These are phyloP conservation scores for Oryzias javanicus DNA, from an alignment of 2,113 vertebrate species.

Conservation along the genomic window DNA sequence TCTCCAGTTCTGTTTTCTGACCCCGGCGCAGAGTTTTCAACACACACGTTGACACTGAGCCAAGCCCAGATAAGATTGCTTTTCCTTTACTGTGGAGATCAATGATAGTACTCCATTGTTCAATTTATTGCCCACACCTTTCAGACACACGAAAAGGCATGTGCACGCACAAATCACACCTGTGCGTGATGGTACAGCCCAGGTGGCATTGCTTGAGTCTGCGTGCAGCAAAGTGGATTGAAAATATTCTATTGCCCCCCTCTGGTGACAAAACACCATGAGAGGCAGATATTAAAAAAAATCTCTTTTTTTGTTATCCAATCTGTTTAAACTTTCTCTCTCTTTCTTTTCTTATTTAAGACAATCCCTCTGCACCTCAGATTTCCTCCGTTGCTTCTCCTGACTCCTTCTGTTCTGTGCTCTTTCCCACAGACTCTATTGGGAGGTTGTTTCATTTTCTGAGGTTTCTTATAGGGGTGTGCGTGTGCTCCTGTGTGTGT, in stretches of 20 bases:
- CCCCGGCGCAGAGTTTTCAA: conserved; percentile 23
- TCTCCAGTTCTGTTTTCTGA: conserved; percentile 51
- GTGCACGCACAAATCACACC: conserved; percentile 34
- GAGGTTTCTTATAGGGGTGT: conserved; percentile 39
- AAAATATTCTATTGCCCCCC: conserved; percentile 46
- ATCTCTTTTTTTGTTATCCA: background rate
- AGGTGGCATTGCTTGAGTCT: conserved; percentile 14
- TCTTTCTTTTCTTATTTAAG: conserved; percentile 10
- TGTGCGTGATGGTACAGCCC: conserved; percentile 24
- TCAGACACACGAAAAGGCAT: conserved; percentile 29
- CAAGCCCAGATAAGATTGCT: conserved; percentile 65
- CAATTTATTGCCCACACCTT: conserved; percentile 65
- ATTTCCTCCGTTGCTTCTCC: conserved; percentile 9
- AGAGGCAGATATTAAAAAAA: conserved; percentile 3
- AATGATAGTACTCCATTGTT: conserved; percentile 69
- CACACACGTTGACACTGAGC: conserved; percentile 5
- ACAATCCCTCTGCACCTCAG: background rate
- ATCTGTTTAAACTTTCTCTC: background rate
- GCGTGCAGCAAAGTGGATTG: conserved; percentile 25
- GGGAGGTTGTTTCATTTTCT: conserved; percentile 42
- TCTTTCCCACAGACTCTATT: conserved; percentile 37
- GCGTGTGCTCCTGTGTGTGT: conserved; percentile 35
- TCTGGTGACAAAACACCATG: conserved; percentile 32
- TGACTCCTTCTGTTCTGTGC: conserved; percentile 27
- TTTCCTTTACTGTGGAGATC: conserved; percentile 72